Evolutionary conservation across 2,797 vertebrate species (phyloP), one percentile per base, ranked within the genome.

Genomic region (Sandelia bainsii): DNA sequence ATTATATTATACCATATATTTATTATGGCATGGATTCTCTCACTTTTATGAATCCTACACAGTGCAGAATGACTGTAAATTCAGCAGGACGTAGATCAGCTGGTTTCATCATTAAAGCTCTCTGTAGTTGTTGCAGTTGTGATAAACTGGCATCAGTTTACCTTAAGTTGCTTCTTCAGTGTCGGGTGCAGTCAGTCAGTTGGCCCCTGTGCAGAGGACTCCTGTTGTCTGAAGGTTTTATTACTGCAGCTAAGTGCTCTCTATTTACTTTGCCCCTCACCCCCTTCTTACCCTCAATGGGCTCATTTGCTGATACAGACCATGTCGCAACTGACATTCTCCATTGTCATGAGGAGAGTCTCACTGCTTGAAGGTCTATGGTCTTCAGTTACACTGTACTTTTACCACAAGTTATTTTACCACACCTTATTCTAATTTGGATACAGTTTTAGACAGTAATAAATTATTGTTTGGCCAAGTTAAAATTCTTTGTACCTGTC

Each of bases 231-330:
- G n/a, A 57, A 60, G 53, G 56, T 84, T 91, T 91, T 88, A 81
- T 86, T 74, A 74, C 79, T 72, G 11, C 50, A 64, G 81, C 66
- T 80, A 71, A 89, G 81, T 87, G 83, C 75, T 81, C 72, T 88
- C 51, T 87, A 83, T 91, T 93, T 75, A 85, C 81, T 66, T 79
- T 79, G 44, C 22, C 42, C 62, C 45, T 52, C 63, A 58, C 56
- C 62, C 67, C 66, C 27, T 29, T 29, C 70, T 59, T 34, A 16
- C 52, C 40, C 69, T 76, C 19, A 70, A 61, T 64, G 42, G 46
- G 50, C 50, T 67, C 65, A 59, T 27, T 69, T 65, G 62, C 52
- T 72, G 68, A 79, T 78, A 77, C 16, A 25, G 51, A 57, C 57
- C 75, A 72, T 64, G 50, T 54, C 29, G 1, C 62, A 63, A 27